A percentile compares a stretch with the other conserved stretches of the same genome.
These are phyloP conservation scores for Lethocerus indicus DNA, from an alignment of 1,140 invertebrate genomes.

Conservation along the genomic window DNA sequence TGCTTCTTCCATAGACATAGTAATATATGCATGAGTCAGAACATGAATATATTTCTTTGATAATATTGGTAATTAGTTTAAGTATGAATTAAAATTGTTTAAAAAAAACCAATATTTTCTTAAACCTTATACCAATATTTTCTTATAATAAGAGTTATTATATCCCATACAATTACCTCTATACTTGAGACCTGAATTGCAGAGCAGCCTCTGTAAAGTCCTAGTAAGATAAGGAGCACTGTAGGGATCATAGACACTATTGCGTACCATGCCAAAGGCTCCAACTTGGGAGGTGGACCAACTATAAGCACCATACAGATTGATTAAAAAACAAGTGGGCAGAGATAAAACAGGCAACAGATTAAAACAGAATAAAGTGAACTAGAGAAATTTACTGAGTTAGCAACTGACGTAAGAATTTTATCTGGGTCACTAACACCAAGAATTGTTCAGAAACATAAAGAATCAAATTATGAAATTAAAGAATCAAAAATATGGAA, in stretches of 20 bases:
- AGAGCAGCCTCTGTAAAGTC: slow-evolving; percentile 14
- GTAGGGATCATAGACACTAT: slow-evolving; percentile 12
- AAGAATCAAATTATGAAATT: too few species aligned
- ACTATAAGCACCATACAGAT: slow-evolving; percentile 12
- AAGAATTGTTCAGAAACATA: too few species aligned
- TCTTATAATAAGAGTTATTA: not conserved
- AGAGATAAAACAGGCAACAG: too few species aligned
- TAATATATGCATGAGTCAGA: too few species aligned
- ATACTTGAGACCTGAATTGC: slow-evolving; percentile 14
- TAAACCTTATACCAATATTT: not conserved
- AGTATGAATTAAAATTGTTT: not conserved
- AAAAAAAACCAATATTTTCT: not conserved
- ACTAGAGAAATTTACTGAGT: too few species aligned
- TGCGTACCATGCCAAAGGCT: slow-evolving; percentile 16
- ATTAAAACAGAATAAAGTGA: too few species aligned
- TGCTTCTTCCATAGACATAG: too few species aligned
- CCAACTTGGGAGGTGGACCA: slow-evolving; percentile 16
- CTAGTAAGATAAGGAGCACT: slow-evolving; percentile 10
- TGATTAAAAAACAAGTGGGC: not conserved
- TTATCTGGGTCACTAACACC: too few species aligned
- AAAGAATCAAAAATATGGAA: too few species aligned
- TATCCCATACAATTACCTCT: slow-evolving; percentile 8
- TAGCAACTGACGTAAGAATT: too few species aligned
- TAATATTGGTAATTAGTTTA: not conserved
- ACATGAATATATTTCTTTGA: too few species aligned